A percentile compares a stretch with the other conserved stretches of the same genome.
phyloP scores from a whole-genome alignment of 2,113 vertebrate species.

The Trogon surrucura region DNA sequence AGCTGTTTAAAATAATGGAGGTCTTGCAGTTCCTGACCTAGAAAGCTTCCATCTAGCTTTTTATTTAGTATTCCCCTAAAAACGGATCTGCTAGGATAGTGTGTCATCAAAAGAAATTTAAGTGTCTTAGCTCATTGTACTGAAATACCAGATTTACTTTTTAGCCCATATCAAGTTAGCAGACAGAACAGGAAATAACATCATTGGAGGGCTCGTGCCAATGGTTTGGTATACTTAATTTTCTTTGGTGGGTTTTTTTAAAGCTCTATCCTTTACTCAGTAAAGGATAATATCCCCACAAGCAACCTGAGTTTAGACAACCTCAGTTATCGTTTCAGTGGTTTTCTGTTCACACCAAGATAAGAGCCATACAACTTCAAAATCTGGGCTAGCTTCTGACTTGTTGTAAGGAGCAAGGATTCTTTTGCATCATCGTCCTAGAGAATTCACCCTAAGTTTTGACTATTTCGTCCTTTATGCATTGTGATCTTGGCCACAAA shows the following conservation, averaged over 20 bases:
- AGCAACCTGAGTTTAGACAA: neutral
- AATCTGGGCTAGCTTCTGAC: neutral
- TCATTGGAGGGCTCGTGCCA: neutral
- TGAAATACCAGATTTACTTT: neutral
- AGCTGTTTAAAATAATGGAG: conserved; percentile 27
- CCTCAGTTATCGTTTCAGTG: neutral
- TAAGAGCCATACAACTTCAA: neutral
- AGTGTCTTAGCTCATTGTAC: neutral
- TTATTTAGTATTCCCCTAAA: conserved; percentile 25
- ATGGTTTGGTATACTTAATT: neutral
- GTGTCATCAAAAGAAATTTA: conserved; percentile 9
- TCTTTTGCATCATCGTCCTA: neutral
- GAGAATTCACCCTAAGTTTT: neutral
- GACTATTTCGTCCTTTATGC: neutral
- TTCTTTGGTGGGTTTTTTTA: neutral
- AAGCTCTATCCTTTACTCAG: neutral
- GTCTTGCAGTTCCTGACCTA: conserved; percentile 46
- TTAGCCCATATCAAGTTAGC: neutral
- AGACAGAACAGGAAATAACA: neutral
- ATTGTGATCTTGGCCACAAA: neutral
- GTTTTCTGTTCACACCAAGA: neutral
- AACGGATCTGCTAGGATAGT: neutral
- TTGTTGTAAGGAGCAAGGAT: neutral
- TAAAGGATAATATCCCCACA: neutral
- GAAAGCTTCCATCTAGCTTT: conserved; percentile 24